Conservation (phyloP, 2,113 vertebrate species). For the Harpagus bidentatus region DNA sequence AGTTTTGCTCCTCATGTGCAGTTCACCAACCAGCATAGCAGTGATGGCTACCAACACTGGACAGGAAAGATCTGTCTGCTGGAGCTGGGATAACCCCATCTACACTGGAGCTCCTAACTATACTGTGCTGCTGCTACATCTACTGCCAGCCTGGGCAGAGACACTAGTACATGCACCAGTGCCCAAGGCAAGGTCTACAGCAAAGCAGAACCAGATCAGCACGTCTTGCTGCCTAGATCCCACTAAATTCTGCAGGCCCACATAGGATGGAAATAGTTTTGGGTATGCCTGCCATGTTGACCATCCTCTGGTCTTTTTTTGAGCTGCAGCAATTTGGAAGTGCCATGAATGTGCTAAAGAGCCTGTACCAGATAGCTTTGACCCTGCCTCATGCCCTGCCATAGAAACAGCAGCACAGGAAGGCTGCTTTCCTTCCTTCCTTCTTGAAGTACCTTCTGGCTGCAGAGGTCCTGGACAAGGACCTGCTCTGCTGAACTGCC, state of each 20-base stretch:
- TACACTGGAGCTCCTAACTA: background rate
- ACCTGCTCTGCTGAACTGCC: background rate
- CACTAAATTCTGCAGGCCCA: background rate
- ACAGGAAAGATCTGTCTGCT: background rate
- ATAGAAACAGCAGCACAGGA: background rate
- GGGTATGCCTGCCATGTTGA: background rate
- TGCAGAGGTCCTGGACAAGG: background rate
- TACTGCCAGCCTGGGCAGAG: background rate
- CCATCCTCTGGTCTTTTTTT: background rate
- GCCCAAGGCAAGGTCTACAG: background rate
- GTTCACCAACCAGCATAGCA: background rate
- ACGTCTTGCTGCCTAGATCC: background rate
- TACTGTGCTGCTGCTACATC: background rate
- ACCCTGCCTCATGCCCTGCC: background rate
- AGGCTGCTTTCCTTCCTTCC: background rate
- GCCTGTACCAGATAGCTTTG: background rate
- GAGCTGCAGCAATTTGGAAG: background rate
- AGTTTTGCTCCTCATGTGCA: background rate
- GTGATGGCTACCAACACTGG: rapidly evolving
- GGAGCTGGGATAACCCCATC: background rate
- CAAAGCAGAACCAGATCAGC: background rate
- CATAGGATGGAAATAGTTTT: rapidly evolving
- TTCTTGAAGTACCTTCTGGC: background rate
- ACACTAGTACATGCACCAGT: background rate
- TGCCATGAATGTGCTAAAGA: background rate